These are phyloP conservation scores for Cynopterus brachyotis DNA, from an alignment of 2,113 vertebrate species.

Conservation along the genomic window DNA sequence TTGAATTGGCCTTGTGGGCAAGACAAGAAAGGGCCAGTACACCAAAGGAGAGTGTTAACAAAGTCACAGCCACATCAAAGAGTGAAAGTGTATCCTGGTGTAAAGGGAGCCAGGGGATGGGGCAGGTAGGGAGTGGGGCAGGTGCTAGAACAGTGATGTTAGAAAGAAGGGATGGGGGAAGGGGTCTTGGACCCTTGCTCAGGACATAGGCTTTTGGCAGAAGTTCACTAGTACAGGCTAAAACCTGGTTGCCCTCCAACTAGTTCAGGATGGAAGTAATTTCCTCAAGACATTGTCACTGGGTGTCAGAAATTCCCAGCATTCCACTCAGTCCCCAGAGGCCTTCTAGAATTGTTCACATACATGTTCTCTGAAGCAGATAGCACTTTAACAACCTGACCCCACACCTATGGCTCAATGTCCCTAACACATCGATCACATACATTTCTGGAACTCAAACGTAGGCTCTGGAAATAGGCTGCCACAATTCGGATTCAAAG, in stretches of 20 bases:
- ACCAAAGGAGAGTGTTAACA: background rate
- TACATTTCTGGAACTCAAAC: background rate
- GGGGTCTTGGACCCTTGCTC: background rate
- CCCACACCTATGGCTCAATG: background rate
- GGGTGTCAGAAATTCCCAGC: slow-evolving; percentile 35
- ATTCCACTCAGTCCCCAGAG: background rate
- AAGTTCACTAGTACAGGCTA: background rate
- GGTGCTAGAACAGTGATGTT: background rate
- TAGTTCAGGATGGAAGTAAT: background rate
- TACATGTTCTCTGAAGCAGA: background rate
- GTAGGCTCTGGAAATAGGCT: background rate
- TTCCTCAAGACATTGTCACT: background rate
- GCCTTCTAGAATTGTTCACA: background rate
- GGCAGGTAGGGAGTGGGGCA: background rate
- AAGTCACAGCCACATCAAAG: background rate
- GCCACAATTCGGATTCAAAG: background rate
- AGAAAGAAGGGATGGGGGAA: background rate
- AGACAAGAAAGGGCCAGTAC: background rate
- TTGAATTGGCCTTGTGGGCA: background rate
- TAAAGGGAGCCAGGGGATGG: background rate
- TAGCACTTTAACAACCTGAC: background rate
- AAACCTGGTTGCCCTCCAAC: background rate
- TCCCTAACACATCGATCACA: background rate
- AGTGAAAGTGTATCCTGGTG: accelerated
- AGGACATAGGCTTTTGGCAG: background rate